Evolutionary conservation across 2,113 vertebrate genomes (phyloP), one percentile per base, ranked within the genome.

Genomic region (Periophthalmus modestus): DNA sequence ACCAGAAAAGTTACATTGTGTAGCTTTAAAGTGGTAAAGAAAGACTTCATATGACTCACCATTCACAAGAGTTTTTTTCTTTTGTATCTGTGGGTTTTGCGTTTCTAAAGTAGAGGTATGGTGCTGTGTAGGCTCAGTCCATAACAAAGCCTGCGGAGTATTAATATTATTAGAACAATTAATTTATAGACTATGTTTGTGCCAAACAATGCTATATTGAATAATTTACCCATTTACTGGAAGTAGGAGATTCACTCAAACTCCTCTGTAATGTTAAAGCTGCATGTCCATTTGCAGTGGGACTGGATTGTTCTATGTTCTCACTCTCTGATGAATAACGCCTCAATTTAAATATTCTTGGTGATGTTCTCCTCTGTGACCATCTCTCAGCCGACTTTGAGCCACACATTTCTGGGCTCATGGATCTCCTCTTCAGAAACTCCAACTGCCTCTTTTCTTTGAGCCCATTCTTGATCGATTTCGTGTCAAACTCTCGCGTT

Each of bases 391-490:
- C 47, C 61, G 75, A 75, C 47, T 71, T 77, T 4, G 39, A 16
- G 16, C 23, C 21, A 23, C 54, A 16, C 14, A 1, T 3, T 59
- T 82, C 83, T 9, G 83, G 86, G 72, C 86, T 91, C 36, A 89
- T 73, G 0, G 91, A 87, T 80, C 94, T 88, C 75, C 93, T 90
- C 82, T 81, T 94, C 19, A 87, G 77, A 65, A 94, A 94, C 76
- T 93, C 92, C 65, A 61, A 63, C 13, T 94, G 92, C 63, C 94
- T 90, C 82, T 92, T 93, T 39, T 90, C 76, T 73, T 88, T 93
- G 62, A 89, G 81, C n/a, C 91, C 85, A 11, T 76, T 84, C 73
- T 92, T 92, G 9, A 93, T 85, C 80, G 50, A 67, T 13, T 66
- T 85, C 0, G 88, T 73, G 69, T 91, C 77, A 14, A 81, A 2